Base-by-base conservation (phyloP, 2,888 invertebrate species). In the Alviniconcha strummeri region DNA sequence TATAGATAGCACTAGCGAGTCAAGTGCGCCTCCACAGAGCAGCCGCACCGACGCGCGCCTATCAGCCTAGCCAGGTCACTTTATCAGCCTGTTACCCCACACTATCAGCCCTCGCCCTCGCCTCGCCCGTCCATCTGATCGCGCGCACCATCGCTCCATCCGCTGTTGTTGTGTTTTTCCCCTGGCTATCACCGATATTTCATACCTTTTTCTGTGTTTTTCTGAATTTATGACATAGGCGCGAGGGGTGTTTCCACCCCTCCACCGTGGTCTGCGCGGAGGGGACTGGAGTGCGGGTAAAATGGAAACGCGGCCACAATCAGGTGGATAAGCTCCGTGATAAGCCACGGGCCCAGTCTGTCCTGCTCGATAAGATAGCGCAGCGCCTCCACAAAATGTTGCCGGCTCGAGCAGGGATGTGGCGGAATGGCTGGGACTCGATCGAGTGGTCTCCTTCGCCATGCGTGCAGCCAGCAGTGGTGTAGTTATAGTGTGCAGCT, bases 221-320 rank as follows among this genome's bases (percentile, higher is more conserved):
- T 82, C 77, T 55, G 52, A 82, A 82, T 82, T 82, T 82, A 82
- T 82, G 82, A 82, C 82, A 82, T 64, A 67, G 36, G 75, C 75
- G 19, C 19, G 60, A 55, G 77, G 77, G 82, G 82, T 82, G 82
- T 82, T 82, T 55, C 76, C 19, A n/a, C 17, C 19, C n/a, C 13
- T 54, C 67, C 55, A 55, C 82, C 76, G 64, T 67, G 7, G 36
- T 36, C 9, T 9, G n/a, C 17, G n/a, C n/a, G 15, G 56, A 60
- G 11, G 54, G 15, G 52, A 52, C 52, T 55, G n/a, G 81, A 15
- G 19, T 57, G 81, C 55, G 75, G 57, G 82, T 67, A 82, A 82
- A 82, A 82, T 76, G 75, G 82, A 82, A 82, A 76, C 82, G 74
- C 52, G 60, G 54, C 76, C 82, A 82, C 82, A 82, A 82, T 82